These are phyloP conservation scores for Melitaea athalia DNA, from an alignment of 2,888 invertebrate genomes.

Conservation along the genomic window DNA sequence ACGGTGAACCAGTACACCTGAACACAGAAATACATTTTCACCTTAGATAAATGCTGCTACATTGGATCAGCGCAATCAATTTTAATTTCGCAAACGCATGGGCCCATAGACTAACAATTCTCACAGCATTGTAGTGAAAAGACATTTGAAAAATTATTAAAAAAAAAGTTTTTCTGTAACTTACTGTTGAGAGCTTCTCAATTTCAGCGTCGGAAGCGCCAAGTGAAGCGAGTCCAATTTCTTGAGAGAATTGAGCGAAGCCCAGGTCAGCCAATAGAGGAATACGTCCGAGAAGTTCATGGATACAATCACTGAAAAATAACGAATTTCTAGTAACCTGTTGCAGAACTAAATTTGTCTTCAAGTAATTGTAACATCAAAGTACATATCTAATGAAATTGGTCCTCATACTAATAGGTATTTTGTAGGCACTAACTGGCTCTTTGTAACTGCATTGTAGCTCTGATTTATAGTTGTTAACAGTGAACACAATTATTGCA, in stretches of 20 bases:
- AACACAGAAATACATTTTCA: constrained; percentile 25
- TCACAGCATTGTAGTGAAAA: constrained; percentile 9
- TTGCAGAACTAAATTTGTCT: background rate
- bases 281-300: constrained; percentile 99
- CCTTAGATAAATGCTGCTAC: background rate
- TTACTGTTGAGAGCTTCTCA: constrained; percentile 98
- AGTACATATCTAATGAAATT: background rate
- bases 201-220: constrained; percentile 99
- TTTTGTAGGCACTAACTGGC: background rate
- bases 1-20: constrained; percentile 99
- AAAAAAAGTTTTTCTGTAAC: constrained; percentile 55
- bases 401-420: constrained; percentile 3
- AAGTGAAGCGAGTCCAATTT: constrained; percentile 98
- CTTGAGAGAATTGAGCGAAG: constrained; percentile 99
- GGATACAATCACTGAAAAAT: constrained; percentile 91
- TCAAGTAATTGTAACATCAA: background rate
- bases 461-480: constrained; percentile 1
- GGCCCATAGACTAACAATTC: constrained; percentile 24
- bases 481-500: constrained; percentile 42
- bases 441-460: constrained; percentile 7
- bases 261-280: constrained; percentile 97
- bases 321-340: constrained; percentile 6
- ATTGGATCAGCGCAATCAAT: constrained; percentile 1
- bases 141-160: background rate
- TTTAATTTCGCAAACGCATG: constrained; percentile 29